Base-by-base conservation (phyloP, 2,797 vertebrate species). In the Cercopithecus petaurista region DNA sequence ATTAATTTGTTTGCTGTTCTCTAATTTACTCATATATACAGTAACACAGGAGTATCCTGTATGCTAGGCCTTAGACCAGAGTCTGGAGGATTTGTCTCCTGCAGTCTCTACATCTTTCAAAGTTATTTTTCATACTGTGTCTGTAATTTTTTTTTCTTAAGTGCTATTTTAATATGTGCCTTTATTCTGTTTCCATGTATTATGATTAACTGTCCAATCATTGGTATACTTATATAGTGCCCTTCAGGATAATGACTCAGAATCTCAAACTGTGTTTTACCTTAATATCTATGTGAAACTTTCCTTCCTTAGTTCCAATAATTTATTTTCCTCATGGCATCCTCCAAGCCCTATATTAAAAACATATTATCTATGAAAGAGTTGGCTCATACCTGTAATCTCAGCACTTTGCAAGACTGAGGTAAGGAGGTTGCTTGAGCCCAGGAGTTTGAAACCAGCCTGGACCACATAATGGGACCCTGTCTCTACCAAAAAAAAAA, bases 111-210 rank as follows among this genome's bases (percentile, higher is more conserved):
- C 4, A 21, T 41, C 52, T 87, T 93, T 92, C 30, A 84, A 12
- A 91, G 55, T 67, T 90, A 86, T n/a, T 97, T 96, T 87, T 72
- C 36, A 77, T 81, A 39, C 2, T 41, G 11, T 67, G 9, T 21
- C 70, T 89, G 8, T 91, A 46, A 61, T 88, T 91, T 96, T 90
- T 90, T 96, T 90, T 90, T 59, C 75, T 43, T 50, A 90, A 83
- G 43, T 94, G 15, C 22, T 92, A 8, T 90, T 96, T 90, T 83
- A 64, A 36, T 86, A 85, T 70, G 91, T 90, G 30, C 72, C 55
- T 93, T 90, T 86, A 57, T 83, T 80, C 61, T 70, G 26, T 94
- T 96, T 94, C 61, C 15, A 39, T 96, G 5, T 86, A 17, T 83
- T 92, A 28, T 90, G 4, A 83, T 95, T 76, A 88, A 52, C 59